A percentile compares a stretch with the other conserved stretches of the same genome.
These are phyloP conservation scores for Urocynchramus pylzowi DNA, from an alignment of 2,113 vertebrate species.

Conservation along the genomic window DNA sequence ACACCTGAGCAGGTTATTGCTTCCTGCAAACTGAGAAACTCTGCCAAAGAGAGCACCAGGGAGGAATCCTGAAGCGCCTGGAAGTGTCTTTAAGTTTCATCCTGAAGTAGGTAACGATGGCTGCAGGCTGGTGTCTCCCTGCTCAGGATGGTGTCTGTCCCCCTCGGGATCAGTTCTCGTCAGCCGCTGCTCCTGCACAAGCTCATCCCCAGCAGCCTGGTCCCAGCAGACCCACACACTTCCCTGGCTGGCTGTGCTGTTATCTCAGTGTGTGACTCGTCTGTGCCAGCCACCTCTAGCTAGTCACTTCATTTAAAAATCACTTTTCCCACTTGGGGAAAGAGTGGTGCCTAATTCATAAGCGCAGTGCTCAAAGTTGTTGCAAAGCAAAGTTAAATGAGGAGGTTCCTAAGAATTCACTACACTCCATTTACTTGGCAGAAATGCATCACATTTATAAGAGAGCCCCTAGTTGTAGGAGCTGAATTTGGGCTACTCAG, in stretches of 20 bases:
- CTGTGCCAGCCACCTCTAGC: neutral
- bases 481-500: neutral
- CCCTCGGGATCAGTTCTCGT: neutral
- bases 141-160: neutral
- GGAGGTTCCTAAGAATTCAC: neutral
- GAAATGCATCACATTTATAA: neutral
- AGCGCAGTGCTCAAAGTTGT: neutral
- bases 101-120: neutral
- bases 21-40: neutral
- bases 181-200: neutral
- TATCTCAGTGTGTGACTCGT: neutral
- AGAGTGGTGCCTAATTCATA: constrained; percentile 12
- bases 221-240: neutral
- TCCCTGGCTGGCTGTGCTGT: neutral
- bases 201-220: neutral
- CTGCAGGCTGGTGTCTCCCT: neutral
- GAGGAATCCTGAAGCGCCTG: neutral
- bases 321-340: neutral
- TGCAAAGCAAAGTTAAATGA: neutral
- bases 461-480: neutral
- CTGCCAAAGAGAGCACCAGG: neutral
- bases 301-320: constrained; percentile 28
- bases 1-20: neutral
- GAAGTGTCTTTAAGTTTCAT: neutral
- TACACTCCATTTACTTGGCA: neutral